Evolutionary conservation across 2,797 vertebrate genomes (phyloP).

Genomic region (Sebastolobus altivelis): DNA sequence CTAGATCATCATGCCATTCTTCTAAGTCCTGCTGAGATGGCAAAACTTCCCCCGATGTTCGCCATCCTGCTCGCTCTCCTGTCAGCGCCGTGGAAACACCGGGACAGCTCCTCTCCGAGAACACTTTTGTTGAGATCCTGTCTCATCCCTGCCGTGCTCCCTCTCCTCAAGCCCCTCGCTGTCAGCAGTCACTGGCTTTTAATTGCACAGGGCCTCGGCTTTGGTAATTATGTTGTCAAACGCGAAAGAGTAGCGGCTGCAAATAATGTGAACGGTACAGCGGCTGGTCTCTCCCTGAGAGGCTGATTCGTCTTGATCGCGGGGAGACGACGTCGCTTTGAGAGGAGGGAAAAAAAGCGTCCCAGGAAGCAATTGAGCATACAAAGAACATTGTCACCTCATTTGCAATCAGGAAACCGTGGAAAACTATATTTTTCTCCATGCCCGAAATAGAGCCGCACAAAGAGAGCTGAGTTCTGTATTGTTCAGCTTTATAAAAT

Average conservation of each 20-base stretch:
- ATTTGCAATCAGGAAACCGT: slow-evolving; percentile 63
- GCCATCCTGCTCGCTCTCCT: neutral
- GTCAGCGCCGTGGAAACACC: slow-evolving; percentile 7
- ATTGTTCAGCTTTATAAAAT: slow-evolving; percentile 41
- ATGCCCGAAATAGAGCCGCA: slow-evolving; percentile 35
- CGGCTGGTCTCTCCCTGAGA: slow-evolving; percentile 33
- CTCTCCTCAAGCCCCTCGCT: slow-evolving; percentile 37
- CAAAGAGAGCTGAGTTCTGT: slow-evolving; percentile 12
- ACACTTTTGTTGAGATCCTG: slow-evolving; percentile 42
- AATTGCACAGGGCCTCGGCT: slow-evolving; percentile 72
- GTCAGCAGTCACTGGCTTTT: slow-evolving; percentile 68
- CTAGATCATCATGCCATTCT: neutral
- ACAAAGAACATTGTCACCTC: slow-evolving; percentile 72
- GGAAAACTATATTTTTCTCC: slow-evolving; percentile 47
- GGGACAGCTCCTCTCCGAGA: slow-evolving; percentile 12
- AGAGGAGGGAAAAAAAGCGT: slow-evolving; percentile 25
- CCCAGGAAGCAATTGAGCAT: slow-evolving; percentile 66
- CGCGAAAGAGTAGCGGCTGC: slow-evolving; percentile 44
- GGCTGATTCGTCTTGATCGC: slow-evolving; percentile 62
- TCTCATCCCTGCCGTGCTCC: slow-evolving; percentile 41
- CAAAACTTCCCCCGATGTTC: slow-evolving; percentile 5
- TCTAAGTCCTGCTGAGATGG: slow-evolving; percentile 5
- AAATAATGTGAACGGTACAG: slow-evolving; percentile 60
- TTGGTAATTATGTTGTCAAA: slow-evolving; percentile 82
- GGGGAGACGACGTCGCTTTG: slow-evolving; percentile 38